Evolutionary conservation across 2,113 vertebrate genomes (phyloP), one percentile per base, ranked within the genome.

Genomic region (Periophthalmus modestus): DNA sequence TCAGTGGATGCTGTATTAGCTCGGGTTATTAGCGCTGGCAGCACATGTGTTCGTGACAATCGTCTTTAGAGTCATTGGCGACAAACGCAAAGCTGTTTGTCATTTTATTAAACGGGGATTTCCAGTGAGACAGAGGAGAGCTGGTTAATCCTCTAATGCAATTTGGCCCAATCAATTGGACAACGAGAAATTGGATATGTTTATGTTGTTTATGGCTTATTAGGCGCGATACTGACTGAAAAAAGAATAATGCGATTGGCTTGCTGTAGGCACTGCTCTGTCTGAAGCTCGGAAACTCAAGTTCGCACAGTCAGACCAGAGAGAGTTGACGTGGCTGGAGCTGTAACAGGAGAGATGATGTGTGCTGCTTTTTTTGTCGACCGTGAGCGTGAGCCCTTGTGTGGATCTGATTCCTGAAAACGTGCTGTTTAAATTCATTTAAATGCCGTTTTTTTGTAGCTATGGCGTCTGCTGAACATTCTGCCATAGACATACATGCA

Each of bases 101-200:
- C 67, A 4, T 68, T 63, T 68, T 28, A 28, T 28, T 47, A 21
- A 50, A 39, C 58, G 58, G 81, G 36, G 67, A 61, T 71, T 75
- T 82, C 57, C 68, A 70, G 19, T n/a, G 36, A 0, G 3, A 59
- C 57, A 59, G 55, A 65, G 19, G 18, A 34, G 62, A 39, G 10
- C 34, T 65, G 62, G 34, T 39, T 65, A 65, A 65, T 65, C 62
- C 7, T 4, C 62, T 65, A 65, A 65, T 65, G 62, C 62, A 65
- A 65, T 65, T 65, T 65, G 10, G 34, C 19, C 34, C 33, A 39
- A 39, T 65, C 62, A 43, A 19, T n/a, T 39, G 16, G 34, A 65
- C 61, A n/a, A 39, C 19, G 6, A 39, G 36, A 36, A 16, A 63
- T 54, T 59, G 47, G 21, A 36, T 74, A 48, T 73, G 0, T 54